Evolutionary conservation across 2,113 vertebrate species (phyloP).

Genomic region (Zosterops japonicus): DNA sequence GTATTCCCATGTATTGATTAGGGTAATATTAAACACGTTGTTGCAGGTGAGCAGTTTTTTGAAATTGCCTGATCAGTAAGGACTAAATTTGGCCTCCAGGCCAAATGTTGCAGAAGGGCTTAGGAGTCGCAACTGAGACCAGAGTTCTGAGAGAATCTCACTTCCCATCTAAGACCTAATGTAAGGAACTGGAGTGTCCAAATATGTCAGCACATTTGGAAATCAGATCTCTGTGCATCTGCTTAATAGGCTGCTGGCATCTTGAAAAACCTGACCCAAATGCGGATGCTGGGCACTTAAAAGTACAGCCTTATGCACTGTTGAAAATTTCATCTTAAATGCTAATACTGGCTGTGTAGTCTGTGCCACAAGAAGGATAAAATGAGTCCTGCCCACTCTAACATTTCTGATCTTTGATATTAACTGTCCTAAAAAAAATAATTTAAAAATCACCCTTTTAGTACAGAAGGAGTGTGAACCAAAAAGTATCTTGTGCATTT

Average conservation of each 20-base stretch:
- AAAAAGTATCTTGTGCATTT: neutral
- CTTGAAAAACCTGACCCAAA: conserved; percentile 33
- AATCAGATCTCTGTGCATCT: neutral
- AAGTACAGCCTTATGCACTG: neutral
- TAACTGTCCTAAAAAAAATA: neutral
- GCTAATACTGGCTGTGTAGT: neutral
- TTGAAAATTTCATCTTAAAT: conserved; percentile 15
- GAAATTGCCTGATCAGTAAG: conserved; percentile 33
- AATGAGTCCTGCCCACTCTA: neutral
- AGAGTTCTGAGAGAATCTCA: neutral
- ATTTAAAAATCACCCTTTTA: neutral
- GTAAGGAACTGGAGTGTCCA: neutral
- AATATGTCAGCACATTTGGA: neutral
- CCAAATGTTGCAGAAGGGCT: neutral
- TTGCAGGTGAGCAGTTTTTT: conserved; percentile 45
- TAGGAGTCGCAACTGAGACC: neutral
- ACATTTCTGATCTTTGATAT: neutral
- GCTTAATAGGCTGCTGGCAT: neutral
- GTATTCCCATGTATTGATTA: neutral
- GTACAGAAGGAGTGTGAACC: neutral
- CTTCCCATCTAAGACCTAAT: neutral
- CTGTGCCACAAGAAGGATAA: neutral
- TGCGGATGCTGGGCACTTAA: neutral
- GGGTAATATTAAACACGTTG: neutral
- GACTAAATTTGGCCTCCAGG: conserved; percentile 1